Conservation (phyloP, 2,888 invertebrate species). For the Thymelicus acteon region DNA sequence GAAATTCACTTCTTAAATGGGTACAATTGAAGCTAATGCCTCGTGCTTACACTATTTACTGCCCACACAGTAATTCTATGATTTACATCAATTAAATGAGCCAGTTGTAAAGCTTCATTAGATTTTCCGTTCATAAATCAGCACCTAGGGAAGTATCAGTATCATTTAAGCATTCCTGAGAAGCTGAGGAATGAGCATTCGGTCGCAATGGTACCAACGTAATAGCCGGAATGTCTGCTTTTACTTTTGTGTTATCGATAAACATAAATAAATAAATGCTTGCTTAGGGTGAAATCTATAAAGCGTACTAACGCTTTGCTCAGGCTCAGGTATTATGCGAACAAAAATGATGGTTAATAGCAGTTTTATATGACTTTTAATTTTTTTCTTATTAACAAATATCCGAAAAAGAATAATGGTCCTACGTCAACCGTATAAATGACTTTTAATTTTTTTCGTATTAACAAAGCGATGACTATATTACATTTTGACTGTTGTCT, state of each 20-base stretch:
- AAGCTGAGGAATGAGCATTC: conserved; percentile 1
- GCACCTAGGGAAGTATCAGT: background rate
- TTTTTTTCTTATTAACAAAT: too few species aligned
- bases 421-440: too few species aligned
- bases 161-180: conserved; percentile 13
- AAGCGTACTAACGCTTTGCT: too few species aligned
- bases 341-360: too few species aligned
- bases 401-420: too few species aligned
- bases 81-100: background rate
- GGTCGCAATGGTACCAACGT: background rate
- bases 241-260: conserved; percentile 7
- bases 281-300: background rate
- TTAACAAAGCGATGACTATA: too few species aligned
- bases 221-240: conserved; percentile 10
- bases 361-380: too few species aligned
- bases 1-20: too few species aligned
- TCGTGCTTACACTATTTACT: background rate
- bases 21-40: background rate
- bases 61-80: background rate
- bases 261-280: background rate
- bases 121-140: background rate
- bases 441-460: too few species aligned
- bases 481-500: too few species aligned
- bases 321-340: too few species aligned
- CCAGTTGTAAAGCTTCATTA: conserved; percentile 4